Percentiles rank a stretch among this genome's conserved stretches.
Evolutionary conservation across 2,113 vertebrate genomes (phyloP).

Genomic region (Sprattus sprattus): DNA sequence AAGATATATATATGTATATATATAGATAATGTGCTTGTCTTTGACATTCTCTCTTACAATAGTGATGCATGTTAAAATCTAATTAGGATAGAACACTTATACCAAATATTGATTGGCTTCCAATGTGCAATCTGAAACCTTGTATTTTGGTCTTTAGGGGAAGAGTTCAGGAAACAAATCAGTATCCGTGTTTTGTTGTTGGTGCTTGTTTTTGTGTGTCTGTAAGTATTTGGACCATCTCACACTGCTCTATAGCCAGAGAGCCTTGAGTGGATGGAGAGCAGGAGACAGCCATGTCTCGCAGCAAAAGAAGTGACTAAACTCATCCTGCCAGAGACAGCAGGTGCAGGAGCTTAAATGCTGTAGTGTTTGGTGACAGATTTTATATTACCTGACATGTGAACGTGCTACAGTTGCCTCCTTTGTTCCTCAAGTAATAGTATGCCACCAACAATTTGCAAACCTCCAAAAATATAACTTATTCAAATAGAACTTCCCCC

Average conservation of each 20-base stretch:
- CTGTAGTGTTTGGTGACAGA: background rate
- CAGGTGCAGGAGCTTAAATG: background rate
- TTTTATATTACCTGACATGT: background rate
- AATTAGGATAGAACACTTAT: too few species aligned
- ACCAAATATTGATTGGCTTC: too few species aligned
- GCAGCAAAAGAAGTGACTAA: background rate
- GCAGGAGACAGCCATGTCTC: background rate
- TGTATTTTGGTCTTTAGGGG: too few species aligned
- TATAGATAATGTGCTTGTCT: too few species aligned
- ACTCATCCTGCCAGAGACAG: background rate
- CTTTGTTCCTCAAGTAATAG: background rate
- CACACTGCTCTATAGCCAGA: background rate
- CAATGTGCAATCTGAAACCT: too few species aligned
- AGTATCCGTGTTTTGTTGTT: too few species aligned
- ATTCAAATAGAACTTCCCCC: background rate
- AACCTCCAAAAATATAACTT: background rate
- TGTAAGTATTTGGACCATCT: background rate
- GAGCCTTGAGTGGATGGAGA: background rate
- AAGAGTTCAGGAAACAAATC: too few species aligned
- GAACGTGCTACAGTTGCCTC: constrained; percentile 1
- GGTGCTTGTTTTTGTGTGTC: background rate
- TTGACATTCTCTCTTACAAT: too few species aligned
- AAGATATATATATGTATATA: too few species aligned
- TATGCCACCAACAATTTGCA: background rate
- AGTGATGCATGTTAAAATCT: too few species aligned